Percentiles rank a stretch among this genome's conserved stretches.
Evolutionary conservation across 2,113 vertebrate species (phyloP).

Genomic region (Oryzias woworae): DNA sequence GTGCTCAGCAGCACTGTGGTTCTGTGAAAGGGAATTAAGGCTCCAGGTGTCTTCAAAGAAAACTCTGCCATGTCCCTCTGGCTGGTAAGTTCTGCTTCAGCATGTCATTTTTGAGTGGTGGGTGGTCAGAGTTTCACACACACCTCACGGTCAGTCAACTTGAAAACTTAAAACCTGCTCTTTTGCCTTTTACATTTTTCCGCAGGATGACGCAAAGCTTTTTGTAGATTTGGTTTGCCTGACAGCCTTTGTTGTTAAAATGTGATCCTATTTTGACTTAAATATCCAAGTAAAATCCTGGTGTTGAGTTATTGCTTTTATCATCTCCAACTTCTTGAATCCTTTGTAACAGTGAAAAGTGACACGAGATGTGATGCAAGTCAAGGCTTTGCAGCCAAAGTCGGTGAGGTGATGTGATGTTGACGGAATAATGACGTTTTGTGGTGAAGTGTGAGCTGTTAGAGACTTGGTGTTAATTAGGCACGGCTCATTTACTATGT

Average conservation of each 20-base stretch:
- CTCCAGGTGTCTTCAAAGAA: slow-evolving; percentile 56
- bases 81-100: slow-evolving; percentile 64
- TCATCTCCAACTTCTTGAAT: too few species aligned
- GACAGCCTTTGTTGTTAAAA: background rate
- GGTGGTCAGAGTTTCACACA: slow-evolving; percentile 35
- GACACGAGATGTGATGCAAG: too few species aligned
- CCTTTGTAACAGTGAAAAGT: too few species aligned
- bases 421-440: background rate
- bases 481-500: background rate
- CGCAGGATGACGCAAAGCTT: background rate
- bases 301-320: too few species aligned
- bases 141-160: slow-evolving; percentile 6
- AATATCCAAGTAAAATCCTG: background rate
- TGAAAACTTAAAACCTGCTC: background rate
- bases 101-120: slow-evolving; percentile 30
- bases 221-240: background rate
- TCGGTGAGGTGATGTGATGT: too few species aligned
- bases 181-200: background rate
- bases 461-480: background rate
- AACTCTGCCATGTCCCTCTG: slow-evolving; percentile 65
- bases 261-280: background rate
- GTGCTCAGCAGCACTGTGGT: slow-evolving; percentile 40
- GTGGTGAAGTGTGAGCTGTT: background rate
- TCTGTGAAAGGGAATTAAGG: slow-evolving; percentile 47
- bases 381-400: too few species aligned